phyloP scores from a whole-genome alignment of 1,140 invertebrate species.

The Ostrea denselamellosa region DNA sequence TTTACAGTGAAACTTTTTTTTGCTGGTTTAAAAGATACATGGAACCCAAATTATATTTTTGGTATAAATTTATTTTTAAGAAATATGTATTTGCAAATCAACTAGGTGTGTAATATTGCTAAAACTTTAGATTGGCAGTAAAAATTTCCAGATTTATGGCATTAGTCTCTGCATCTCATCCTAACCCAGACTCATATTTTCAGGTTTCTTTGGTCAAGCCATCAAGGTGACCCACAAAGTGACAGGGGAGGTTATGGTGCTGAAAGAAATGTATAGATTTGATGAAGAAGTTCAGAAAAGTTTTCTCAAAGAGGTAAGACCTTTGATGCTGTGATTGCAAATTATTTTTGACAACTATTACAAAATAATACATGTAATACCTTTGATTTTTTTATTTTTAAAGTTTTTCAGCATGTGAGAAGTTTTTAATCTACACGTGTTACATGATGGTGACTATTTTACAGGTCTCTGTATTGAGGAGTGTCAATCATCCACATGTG shows the following conservation, averaged over 20 bases:
- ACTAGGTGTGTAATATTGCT: background rate
- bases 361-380: too few species aligned
- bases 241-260: slow-evolving; percentile 95
- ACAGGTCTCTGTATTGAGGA: slow-evolving; percentile 91
- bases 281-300: slow-evolving; percentile 96
- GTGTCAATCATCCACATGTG: slow-evolving; percentile 93
- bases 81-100: background rate
- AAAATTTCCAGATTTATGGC: too few species aligned
- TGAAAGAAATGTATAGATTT: slow-evolving; percentile 95
- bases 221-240: slow-evolving; percentile 89
- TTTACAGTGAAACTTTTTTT: too few species aligned
- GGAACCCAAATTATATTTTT: background rate
- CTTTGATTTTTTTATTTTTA: too few species aligned
- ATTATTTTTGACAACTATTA: too few species aligned
- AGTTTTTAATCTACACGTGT: background rate
- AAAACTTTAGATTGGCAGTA: too few species aligned
- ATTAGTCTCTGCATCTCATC: background rate
- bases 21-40: too few species aligned
- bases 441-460: slow-evolving; percentile 41
- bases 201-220: slow-evolving; percentile 90
- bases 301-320: slow-evolving; percentile 92
- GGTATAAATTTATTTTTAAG: background rate
- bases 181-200: background rate
- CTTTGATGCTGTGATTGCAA: background rate
- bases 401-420: too few species aligned